These are phyloP conservation scores for Nasonia longicornis DNA, from an alignment of 1,140 invertebrate genomes.

Conservation along the genomic window DNA sequence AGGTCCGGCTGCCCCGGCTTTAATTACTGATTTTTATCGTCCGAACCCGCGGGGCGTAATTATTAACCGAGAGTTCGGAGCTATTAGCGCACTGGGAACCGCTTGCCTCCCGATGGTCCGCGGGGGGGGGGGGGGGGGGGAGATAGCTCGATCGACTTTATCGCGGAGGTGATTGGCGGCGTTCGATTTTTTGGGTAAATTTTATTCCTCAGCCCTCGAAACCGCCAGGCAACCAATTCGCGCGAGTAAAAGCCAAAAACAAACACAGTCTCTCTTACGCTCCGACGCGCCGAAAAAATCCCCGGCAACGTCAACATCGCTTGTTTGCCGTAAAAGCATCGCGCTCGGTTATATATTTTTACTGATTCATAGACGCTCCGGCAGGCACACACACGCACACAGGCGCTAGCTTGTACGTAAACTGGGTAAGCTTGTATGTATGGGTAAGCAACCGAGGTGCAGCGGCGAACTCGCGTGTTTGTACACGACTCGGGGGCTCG, in stretches of 20 bases:
- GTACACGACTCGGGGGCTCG: slow-evolving; percentile 27
- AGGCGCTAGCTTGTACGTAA: too few relatives aligned
- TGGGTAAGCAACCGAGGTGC: neutral
- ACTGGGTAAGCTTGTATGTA: neutral
- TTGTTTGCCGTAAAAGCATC: neutral
- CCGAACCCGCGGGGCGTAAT: slow-evolving; percentile 42
- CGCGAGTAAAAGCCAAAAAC: too few relatives aligned
- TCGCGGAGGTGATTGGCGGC: too few relatives aligned
- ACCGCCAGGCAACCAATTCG: too few relatives aligned
- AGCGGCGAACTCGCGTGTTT: slow-evolving; percentile 42
- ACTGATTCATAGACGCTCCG: slow-evolving; percentile 23
- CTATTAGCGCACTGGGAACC: neutral
- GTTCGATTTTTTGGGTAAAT: too few relatives aligned
- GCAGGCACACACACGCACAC: too few relatives aligned
- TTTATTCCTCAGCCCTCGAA: too few relatives aligned
- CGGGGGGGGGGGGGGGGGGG: too few relatives aligned
- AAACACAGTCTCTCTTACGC: too few relatives aligned
- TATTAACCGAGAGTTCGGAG: slow-evolving; percentile 39
- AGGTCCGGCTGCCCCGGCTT: slow-evolving; percentile 53
- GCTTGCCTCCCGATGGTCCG: neutral
- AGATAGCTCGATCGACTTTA: too few relatives aligned
- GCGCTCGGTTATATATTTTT: slow-evolving; percentile 26
- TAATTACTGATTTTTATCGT: slow-evolving; percentile 66
- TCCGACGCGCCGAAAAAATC: too few relatives aligned
- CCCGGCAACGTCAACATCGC: too few relatives aligned